These are phyloP conservation scores for Odocoileus virginianus DNA, from an alignment of 2,113 vertebrate species.

Conservation along the genomic window DNA sequence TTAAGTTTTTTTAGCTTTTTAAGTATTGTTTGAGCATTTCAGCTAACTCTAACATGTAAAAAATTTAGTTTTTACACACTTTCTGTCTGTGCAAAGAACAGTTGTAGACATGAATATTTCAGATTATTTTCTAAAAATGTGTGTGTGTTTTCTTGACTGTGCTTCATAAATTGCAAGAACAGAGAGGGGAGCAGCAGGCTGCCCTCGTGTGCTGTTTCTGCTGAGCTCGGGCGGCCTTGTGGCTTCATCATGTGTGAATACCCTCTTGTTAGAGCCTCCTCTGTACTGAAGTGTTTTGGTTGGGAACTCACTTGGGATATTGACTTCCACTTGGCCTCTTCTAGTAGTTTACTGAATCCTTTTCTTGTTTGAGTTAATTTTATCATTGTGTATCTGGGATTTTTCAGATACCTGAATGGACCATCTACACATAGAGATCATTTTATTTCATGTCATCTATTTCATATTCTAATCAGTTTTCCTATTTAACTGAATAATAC, in stretches of 20 bases:
- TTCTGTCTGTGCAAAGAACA: not conserved
- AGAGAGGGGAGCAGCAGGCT: not conserved
- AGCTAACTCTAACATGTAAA: not conserved
- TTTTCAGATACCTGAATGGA: not conserved
- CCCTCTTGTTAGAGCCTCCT: not conserved
- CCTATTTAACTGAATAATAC: not conserved
- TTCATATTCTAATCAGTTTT: not conserved
- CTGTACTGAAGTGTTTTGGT: not conserved
- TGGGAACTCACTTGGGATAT: not conserved
- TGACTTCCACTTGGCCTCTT: not conserved
- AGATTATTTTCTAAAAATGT: not conserved
- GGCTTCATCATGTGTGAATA: not conserved
- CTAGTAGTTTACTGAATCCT: not conserved
- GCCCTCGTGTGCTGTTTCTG: not conserved
- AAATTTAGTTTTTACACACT: not conserved
- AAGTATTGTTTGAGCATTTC: not conserved
- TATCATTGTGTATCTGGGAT: not conserved
- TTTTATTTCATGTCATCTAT: not conserved
- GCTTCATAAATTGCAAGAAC: not conserved
- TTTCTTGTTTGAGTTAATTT: not conserved
- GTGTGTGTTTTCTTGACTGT: not conserved
- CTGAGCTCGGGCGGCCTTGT: not conserved
- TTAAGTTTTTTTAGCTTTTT: not conserved
- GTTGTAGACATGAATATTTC: not conserved
- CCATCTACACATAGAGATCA: not conserved